Conservation (phyloP, 2,113 vertebrate genomes). For the Donacobius atricapilla region DNA sequence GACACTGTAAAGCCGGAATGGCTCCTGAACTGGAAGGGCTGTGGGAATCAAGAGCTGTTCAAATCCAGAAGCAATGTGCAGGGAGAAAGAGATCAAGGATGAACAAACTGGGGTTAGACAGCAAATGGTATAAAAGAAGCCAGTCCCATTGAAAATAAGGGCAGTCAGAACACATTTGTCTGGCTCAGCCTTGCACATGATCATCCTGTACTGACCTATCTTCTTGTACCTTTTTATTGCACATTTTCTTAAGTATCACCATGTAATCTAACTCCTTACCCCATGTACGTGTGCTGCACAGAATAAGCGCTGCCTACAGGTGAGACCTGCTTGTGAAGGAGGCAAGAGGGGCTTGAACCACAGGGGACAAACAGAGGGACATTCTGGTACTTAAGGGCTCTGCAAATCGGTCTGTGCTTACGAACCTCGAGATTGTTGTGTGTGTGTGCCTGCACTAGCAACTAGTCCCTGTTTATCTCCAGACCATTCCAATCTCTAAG, state of each 20-base stretch:
- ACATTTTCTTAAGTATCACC: neutral
- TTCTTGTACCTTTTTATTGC: neutral
- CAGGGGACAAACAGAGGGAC: neutral
- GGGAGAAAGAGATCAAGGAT: neutral
- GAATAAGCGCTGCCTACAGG: neutral
- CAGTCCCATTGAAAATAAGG: neutral
- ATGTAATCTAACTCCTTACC: neutral
- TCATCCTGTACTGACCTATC: neutral
- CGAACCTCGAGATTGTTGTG: rapidly evolving
- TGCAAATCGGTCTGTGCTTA: neutral
- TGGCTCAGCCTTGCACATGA: neutral
- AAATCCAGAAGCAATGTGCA: neutral
- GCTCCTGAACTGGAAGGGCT: neutral
- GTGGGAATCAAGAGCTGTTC: neutral
- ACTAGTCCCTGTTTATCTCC: neutral
- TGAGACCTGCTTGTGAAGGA: neutral
- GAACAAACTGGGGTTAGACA: neutral
- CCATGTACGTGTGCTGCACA: neutral
- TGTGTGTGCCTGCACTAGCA: rapidly evolving
- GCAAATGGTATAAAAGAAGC: neutral
- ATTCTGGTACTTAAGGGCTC: neutral
- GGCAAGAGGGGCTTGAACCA: neutral
- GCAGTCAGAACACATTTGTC: neutral
- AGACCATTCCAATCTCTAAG: neutral
- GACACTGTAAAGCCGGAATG: neutral